Conservation (phyloP, 2,113 vertebrate genomes). For the Mus musculus region GRCm39 chr12:84731501-84732000, state of each 20-base stretch:
- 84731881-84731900: slow-evolving; percentile 39
- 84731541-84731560: neutral
- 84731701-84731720: neutral
- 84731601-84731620: neutral
- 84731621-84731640: neutral
- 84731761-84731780: neutral
- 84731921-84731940: slow-evolving; percentile 44
- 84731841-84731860: neutral
- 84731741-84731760: neutral
- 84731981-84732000: neutral
- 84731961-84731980: neutral
- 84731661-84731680: neutral
- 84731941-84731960: neutral
- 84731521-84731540: neutral
- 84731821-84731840: slow-evolving; percentile 6
- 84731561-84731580: neutral
- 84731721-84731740: neutral
- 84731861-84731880: neutral
- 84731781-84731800: neutral
- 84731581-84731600: neutral
- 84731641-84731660: neutral
- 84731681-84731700: neutral
- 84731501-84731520: neutral
- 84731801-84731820: neutral
- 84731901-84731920: neutral